These are phyloP conservation scores for Perca fluviatilis DNA, from an alignment of 2,113 vertebrate genomes.

Conservation along the genomic window DNA sequence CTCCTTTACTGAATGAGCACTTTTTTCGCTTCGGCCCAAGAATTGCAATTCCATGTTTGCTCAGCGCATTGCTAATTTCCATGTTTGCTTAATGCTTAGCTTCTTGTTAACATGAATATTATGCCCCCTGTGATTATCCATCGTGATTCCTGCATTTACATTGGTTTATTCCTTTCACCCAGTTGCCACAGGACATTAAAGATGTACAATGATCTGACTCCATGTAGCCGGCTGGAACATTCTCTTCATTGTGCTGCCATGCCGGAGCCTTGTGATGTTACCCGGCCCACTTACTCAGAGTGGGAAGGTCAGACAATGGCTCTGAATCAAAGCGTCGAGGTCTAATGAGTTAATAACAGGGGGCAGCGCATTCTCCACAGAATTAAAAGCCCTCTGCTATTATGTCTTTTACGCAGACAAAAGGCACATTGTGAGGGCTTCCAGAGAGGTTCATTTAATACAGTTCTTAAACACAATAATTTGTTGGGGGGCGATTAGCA, in stretches of 20 bases:
- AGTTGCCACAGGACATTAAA: conserved; percentile 15
- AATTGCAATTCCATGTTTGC: conserved; percentile 60
- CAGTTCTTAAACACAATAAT: conserved; percentile 82
- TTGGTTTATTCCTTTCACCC: conserved; percentile 16
- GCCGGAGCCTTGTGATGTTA: conserved; percentile 54
- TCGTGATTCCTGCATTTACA: conserved; percentile 24
- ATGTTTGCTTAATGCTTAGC: conserved; percentile 59
- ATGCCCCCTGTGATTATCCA: conserved; percentile 33
- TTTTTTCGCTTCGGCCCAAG: conserved; percentile 41
- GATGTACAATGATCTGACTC: conserved; percentile 8
- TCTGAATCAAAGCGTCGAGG: conserved; percentile 70
- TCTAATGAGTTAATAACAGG: conserved; percentile 79
- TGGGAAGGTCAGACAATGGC: conserved; percentile 69
- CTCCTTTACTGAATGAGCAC: conserved; percentile 46
- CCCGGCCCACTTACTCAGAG: conserved; percentile 57
- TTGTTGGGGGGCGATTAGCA: conserved; percentile 81
- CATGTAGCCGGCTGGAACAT: conserved; percentile 1
- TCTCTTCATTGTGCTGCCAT: conserved; percentile 18
- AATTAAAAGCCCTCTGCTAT: conserved; percentile 72
- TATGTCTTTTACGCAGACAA: conserved; percentile 76
- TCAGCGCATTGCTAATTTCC: conserved; percentile 52
- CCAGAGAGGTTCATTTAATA: conserved; percentile 76
- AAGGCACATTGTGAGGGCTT: conserved; percentile 75
- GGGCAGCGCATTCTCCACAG: conserved; percentile 69
- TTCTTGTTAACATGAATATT: conserved; percentile 59